Evolutionary conservation across 2,888 invertebrate species (phyloP), one percentile per base, ranked within the genome.

Genomic region (Netelia fuscicornis): DNA sequence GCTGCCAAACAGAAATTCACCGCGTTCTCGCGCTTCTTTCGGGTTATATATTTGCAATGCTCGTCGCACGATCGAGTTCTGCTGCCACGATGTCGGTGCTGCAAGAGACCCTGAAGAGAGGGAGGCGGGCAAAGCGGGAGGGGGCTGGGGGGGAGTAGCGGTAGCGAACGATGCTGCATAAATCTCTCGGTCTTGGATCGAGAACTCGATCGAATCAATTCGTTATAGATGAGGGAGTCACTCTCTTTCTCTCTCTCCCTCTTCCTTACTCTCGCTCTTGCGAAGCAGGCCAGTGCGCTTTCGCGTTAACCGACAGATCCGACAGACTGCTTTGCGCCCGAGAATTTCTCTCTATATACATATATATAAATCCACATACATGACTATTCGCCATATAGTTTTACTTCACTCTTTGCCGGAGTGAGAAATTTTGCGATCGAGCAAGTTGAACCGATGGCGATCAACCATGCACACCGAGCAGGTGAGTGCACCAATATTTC

Each of bases 141-240:
- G 48, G 67, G 48, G 54, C 2, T 30, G 30, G 42, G 78, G 60
- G 58, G 75, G 23, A 74, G 48, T 54, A 76, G 58, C 58, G 64
- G 83, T 78, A 65, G 85, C 87, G 88, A 89, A 85, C 88, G 88
- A 90, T 88, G 87, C 88, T 85, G 88, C 89, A 91, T 91, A 91
- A 91, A 91, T 91, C 91, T 90, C 74, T 83, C 87, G 86, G 81
- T 83, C 68, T 81, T 80, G 88, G 88, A 91, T 90, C 91, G 89
- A 88, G 86, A 87, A 85, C 87, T 87, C 89, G 90, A 90, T 91
- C 89, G 87, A 89, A 91, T 91, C 91, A 90, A 91, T 90, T 90
- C 90, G 90, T 90, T 90, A 90, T 90, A 89, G 90, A 90, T 90
- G 91, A 90, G 88, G 86, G 88, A 89, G 70, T 56, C 71, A 48